Conservation (phyloP, 2,797 vertebrate genomes). For the Harpagifer antarcticus region DNA sequence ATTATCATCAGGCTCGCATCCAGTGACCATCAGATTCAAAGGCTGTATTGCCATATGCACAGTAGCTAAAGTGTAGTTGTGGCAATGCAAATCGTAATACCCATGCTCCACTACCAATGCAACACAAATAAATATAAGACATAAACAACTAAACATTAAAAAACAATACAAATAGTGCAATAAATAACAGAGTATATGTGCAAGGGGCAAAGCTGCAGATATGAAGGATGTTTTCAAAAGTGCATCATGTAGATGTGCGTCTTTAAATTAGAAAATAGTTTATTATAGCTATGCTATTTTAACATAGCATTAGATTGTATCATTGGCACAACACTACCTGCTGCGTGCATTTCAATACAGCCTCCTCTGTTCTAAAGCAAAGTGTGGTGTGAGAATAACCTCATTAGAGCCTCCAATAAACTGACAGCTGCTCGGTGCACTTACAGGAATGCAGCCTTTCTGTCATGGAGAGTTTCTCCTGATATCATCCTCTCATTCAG, state of each 20-base stretch:
- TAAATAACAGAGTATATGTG: too few relatives aligned
- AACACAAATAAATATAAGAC: too few relatives aligned
- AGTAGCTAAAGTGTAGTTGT: too few relatives aligned
- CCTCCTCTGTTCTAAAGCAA: constrained; percentile 1
- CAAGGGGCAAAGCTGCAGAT: too few relatives aligned
- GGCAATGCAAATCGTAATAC: too few relatives aligned
- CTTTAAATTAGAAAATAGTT: too few relatives aligned
- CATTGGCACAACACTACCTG: constrained; percentile 35
- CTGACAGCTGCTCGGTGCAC: constrained; percentile 66
- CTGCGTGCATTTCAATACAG: constrained; percentile 9
- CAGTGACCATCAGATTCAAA: too few relatives aligned
- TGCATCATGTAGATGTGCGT: background rate
- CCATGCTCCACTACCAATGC: too few relatives aligned
- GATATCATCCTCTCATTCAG: constrained; percentile 48
- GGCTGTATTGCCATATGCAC: too few relatives aligned
- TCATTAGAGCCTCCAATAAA: constrained; percentile 64
- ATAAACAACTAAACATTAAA: too few relatives aligned
- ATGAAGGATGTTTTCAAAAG: background rate
- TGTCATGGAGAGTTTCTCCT: constrained; percentile 32
- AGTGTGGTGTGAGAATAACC: constrained; percentile 60
- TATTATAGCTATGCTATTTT: too few relatives aligned
- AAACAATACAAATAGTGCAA: too few relatives aligned
- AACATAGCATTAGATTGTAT: background rate
- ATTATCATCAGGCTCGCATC: constrained; percentile 12
- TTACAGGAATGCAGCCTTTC: constrained; percentile 53